A percentile compares a stretch with the other conserved stretches of the same genome.
Conservation (phyloP, 2,888 invertebrate genomes). For the Monopis laevigella region DNA sequence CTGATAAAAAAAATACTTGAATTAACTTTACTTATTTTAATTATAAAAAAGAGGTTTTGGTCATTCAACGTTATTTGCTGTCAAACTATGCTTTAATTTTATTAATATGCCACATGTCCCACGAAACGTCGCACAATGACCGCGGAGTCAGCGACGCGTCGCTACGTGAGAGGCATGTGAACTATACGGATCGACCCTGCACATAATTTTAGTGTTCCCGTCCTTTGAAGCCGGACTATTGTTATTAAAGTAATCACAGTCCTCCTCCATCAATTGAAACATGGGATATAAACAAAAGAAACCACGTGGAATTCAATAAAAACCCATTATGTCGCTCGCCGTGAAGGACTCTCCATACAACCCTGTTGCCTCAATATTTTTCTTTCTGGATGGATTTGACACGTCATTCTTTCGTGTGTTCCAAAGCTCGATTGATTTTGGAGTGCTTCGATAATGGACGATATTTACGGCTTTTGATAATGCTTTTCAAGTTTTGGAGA, state of each 20-base stretch:
- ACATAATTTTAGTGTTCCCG: slow-evolving; percentile 54
- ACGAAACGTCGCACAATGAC: slow-evolving; percentile 9
- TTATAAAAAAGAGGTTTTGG: too few relatives aligned
- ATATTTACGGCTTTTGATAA: slow-evolving; percentile 63
- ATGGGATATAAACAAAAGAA: slow-evolving; percentile 67
- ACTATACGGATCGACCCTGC: slow-evolving; percentile 46
- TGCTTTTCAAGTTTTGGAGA: too few relatives aligned
- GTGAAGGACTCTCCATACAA: slow-evolving; percentile 46
- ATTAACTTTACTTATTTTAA: too few relatives aligned
- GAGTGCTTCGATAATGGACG: slow-evolving; percentile 60
- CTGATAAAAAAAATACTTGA: too few relatives aligned
- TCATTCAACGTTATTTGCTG: too few relatives aligned
- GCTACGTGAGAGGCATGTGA: slow-evolving; percentile 60
- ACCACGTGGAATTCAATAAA: slow-evolving; percentile 63
- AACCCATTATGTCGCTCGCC: slow-evolving; percentile 63
- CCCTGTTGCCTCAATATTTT: slow-evolving; percentile 65
- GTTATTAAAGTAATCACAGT: slow-evolving; percentile 65
- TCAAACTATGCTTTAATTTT: slow-evolving; percentile 4
- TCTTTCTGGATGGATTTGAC: slow-evolving; percentile 58
- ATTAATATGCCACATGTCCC: slow-evolving; percentile 38
- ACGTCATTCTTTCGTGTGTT: slow-evolving; percentile 58
- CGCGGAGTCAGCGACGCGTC: slow-evolving; percentile 1
- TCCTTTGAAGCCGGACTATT: slow-evolving; percentile 57
- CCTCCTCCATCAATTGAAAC: slow-evolving; percentile 63
- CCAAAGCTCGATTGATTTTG: slow-evolving; percentile 57